These are phyloP conservation scores for Spinus pinus DNA, from an alignment of 2,797 vertebrate genomes.

Conservation along the genomic window DNA sequence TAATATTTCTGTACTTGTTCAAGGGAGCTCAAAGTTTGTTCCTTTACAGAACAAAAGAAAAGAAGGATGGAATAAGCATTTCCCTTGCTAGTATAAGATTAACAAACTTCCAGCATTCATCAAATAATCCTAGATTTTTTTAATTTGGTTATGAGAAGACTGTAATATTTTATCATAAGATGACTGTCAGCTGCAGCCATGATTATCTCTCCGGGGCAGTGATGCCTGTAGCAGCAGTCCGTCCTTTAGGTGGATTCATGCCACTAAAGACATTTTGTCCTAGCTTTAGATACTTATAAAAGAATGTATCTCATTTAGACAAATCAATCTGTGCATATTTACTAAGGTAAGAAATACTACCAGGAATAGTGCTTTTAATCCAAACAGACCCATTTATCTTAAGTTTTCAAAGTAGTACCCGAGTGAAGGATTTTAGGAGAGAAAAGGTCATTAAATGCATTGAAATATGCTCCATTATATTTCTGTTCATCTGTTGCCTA, in stretches of 20 bases:
- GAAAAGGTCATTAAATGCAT: background rate
- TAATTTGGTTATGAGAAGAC: background rate
- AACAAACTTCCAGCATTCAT: background rate
- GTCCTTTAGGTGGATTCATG: background rate
- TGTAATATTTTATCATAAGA: background rate
- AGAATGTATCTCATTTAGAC: background rate
- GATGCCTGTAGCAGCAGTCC: background rate
- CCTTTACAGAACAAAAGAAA: background rate
- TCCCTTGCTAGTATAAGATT: background rate
- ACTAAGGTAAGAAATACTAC: background rate
- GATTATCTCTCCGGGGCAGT: background rate
- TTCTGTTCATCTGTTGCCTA: background rate
- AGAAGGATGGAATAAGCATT: background rate
- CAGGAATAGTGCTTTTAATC: background rate
- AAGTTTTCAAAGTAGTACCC: background rate
- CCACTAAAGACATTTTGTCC: background rate
- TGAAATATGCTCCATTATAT: background rate
- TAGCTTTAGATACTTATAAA: background rate
- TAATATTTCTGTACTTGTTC: background rate
- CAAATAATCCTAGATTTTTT: background rate
- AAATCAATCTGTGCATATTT: background rate
- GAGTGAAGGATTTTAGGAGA: background rate
- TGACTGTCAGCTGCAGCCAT: background rate
- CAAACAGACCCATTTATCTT: background rate
- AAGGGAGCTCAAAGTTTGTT: background rate